Conservation (phyloP, 2,113 vertebrate species). For the Sylvia atricapilla region DNA sequence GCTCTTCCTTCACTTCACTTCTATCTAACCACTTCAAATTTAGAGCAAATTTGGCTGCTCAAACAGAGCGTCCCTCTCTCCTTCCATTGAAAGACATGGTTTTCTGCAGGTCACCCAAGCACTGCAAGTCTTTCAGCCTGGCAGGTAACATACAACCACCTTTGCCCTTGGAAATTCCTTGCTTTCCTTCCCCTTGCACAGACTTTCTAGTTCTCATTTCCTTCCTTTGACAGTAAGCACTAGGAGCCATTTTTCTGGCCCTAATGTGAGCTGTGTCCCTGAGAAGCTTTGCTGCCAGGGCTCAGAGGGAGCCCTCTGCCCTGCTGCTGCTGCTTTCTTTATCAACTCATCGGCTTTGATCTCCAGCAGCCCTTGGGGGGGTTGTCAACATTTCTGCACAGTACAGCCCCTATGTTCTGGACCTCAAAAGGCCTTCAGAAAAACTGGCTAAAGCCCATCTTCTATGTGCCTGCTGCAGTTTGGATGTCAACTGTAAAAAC, state of each 20-base stretch:
- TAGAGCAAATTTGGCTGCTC: neutral
- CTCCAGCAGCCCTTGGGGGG: too few relatives aligned
- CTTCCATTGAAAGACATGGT: neutral
- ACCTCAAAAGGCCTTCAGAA: neutral
- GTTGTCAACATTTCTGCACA: neutral
- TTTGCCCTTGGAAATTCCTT: neutral
- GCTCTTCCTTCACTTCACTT: neutral
- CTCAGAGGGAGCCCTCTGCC: neutral
- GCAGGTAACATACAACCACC: neutral
- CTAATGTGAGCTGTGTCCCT: accelerated
- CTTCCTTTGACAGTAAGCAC: neutral
- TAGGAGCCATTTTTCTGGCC: neutral
- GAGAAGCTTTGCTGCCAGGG: neutral
- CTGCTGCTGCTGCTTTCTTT: neutral
- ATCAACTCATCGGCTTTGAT: neutral
- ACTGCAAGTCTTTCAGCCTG: neutral
- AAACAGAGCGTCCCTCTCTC: neutral
- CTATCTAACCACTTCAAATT: neutral
- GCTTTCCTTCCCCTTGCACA: neutral
- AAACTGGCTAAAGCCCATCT: neutral
- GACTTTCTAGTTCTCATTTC: neutral
- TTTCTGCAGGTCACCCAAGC: neutral
- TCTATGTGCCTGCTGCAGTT: neutral
- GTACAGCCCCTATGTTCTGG: neutral
- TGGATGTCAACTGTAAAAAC: neutral